Percentiles rank a stretch among this genome's conserved stretches.
Evolutionary conservation across 2,797 vertebrate genomes (phyloP).

Genomic region (Epinephelus awoara): DNA sequence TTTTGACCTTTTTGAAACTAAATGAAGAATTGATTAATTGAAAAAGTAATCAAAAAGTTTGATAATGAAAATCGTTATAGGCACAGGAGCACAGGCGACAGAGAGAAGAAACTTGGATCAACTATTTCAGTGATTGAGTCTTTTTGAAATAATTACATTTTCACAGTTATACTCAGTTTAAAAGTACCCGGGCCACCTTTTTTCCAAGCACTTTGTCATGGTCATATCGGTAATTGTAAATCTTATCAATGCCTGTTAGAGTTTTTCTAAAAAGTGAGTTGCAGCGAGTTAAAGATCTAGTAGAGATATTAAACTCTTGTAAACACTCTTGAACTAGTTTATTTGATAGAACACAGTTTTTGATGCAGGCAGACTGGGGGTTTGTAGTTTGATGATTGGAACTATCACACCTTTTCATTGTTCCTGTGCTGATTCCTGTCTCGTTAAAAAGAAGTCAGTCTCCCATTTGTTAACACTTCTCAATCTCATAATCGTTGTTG

Average conservation of each 20-base stretch:
- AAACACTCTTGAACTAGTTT: background rate
- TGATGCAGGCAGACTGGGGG: background rate
- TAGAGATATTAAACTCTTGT: constrained; percentile 9
- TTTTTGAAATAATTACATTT: background rate
- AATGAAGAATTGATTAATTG: background rate
- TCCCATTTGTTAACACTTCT: background rate
- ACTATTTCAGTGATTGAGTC: background rate
- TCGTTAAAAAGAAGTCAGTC: background rate
- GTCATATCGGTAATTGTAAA: constrained; percentile 4
- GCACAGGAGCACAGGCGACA: background rate
- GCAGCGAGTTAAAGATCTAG: background rate
- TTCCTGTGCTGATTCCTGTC: background rate
- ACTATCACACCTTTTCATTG: background rate
- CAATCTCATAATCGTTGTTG: background rate
- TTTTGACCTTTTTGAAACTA: background rate
- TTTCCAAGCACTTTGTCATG: background rate
- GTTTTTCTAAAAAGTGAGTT: background rate
- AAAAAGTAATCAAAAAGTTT: background rate
- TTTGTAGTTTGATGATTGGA: background rate
- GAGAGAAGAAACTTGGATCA: background rate
- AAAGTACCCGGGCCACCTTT: background rate
- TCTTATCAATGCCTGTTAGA: constrained; percentile 12
- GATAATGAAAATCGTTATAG: background rate
- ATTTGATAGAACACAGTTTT: background rate
- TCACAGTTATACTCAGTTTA: background rate